Evolutionary conservation across 2,888 invertebrate species (phyloP).

Genomic region (Sturmia bella): DNA sequence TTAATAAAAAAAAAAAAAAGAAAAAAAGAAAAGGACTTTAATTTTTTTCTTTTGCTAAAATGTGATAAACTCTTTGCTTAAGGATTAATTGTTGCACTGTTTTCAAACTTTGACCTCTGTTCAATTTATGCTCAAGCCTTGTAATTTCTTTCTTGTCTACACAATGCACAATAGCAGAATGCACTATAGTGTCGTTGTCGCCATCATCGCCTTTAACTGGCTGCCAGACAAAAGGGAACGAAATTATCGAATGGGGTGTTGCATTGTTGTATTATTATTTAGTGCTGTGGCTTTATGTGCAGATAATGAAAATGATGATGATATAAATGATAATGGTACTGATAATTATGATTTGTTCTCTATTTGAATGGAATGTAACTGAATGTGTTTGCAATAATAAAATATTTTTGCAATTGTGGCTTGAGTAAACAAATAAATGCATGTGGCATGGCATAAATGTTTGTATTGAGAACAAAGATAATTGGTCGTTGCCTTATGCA

Average conservation of each 20-base stretch:
- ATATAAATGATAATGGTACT: constrained; percentile 32
- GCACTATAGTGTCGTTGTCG: background rate
- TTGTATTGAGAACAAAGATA: constrained; percentile 54
- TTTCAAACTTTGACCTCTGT: constrained; percentile 7
- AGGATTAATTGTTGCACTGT: background rate
- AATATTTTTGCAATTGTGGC: constrained; percentile 37
- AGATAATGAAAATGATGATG: constrained; percentile 15
- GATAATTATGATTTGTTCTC: constrained; percentile 37
- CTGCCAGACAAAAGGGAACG: constrained; percentile 29
- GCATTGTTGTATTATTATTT: constrained; percentile 23
- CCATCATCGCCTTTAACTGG: background rate
- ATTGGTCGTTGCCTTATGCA: constrained; percentile 25
- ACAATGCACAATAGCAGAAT: background rate
- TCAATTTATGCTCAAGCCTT: background rate
- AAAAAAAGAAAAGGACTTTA: too few species aligned
- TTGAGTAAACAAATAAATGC: constrained; percentile 22
- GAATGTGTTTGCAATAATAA: constrained; percentile 10
- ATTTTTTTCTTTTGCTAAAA: too few species aligned
- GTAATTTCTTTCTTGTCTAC: background rate
- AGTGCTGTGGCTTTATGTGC: background rate
- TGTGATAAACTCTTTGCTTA: too few species aligned
- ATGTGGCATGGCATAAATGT: constrained; percentile 46
- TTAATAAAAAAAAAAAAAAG: too few species aligned
- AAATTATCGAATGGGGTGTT: constrained; percentile 27
- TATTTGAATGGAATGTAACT: constrained; percentile 34